Percentiles rank a stretch among this genome's conserved stretches.
These are phyloP conservation scores for Hippocampus guttulatus DNA, from an alignment of 2,113 vertebrate genomes.

Conservation along the genomic window DNA sequence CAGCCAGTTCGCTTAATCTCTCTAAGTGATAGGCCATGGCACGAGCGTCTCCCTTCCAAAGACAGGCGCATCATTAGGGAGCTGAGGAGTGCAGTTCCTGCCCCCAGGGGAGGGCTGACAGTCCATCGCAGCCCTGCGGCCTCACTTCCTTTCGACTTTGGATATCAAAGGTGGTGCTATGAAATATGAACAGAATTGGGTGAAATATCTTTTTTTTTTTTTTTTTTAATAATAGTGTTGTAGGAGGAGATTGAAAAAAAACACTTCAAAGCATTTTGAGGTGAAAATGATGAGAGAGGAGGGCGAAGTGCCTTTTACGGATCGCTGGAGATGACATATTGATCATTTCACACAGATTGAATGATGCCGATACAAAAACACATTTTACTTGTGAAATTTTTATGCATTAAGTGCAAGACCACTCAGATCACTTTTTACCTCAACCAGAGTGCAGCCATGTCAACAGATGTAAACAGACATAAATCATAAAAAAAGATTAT, in stretches of 20 bases:
- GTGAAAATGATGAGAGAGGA: background rate
- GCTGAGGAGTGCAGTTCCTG: slow-evolving; percentile 64
- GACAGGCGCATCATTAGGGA: slow-evolving; percentile 74
- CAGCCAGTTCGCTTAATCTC: slow-evolving; percentile 61
- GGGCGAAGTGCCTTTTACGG: background rate
- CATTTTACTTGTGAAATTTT: background rate
- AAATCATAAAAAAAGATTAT: too few relatives aligned
- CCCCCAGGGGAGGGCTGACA: slow-evolving; percentile 73
- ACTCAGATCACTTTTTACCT: background rate
- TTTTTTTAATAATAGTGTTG: slow-evolving; percentile 33
- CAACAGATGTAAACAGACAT: background rate
- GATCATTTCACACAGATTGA: background rate
- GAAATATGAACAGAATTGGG: slow-evolving; percentile 68
- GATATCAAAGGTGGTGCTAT: slow-evolving; percentile 68
- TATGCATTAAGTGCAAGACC: background rate
- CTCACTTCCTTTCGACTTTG: slow-evolving; percentile 68
- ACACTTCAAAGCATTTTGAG: slow-evolving; percentile 22
- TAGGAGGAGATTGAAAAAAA: background rate
- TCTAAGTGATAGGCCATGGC: slow-evolving; percentile 72
- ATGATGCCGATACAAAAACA: background rate
- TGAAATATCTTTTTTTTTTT: slow-evolving; percentile 46
- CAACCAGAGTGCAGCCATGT: background rate
- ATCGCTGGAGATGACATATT: background rate
- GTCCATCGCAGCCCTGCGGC: slow-evolving; percentile 65
- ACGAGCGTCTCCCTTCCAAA: slow-evolving; percentile 64